Evolutionary conservation across 2,797 vertebrate species (phyloP).

Genomic region (Gymnothorax javanicus): DNA sequence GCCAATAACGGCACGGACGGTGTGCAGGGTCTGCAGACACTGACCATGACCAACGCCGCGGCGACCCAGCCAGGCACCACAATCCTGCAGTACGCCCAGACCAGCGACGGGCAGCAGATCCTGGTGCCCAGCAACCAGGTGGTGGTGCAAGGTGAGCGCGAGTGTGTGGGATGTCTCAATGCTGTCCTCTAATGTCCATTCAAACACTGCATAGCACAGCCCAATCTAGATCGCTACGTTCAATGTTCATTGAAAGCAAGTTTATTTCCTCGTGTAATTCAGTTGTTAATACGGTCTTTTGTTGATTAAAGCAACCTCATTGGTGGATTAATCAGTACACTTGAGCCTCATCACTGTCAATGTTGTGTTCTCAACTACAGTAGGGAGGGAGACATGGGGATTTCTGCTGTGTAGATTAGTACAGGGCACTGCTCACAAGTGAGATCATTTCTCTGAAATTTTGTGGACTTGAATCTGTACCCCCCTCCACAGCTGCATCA

Average conservation of each 20-base stretch:
- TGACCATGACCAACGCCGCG: constrained; percentile 93
- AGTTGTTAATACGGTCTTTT: background rate
- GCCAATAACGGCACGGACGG: constrained; percentile 98
- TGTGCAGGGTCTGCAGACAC: constrained; percentile 91
- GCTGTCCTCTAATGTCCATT: background rate
- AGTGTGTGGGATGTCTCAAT: background rate
- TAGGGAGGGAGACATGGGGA: background rate
- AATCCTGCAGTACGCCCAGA: constrained; percentile 98
- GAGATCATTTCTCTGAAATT: background rate
- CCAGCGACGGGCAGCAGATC: constrained; percentile 97
- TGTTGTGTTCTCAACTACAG: no score
- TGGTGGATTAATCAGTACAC: background rate
- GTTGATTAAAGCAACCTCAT: background rate
- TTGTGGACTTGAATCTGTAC: constrained; percentile 1
- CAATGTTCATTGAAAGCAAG: background rate
- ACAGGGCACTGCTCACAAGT: background rate
- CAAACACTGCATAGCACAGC: no score
- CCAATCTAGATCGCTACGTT: background rate
- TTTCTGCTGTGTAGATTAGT: background rate
- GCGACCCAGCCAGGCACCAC: constrained; percentile 88
- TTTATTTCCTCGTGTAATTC: background rate
- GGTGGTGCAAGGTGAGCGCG: constrained; percentile 92
- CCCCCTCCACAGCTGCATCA: constrained; percentile 80
- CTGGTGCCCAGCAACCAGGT: constrained; percentile 99
- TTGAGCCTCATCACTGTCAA: no score